Base-by-base conservation (phyloP, 2,797 vertebrate species). In the Cygnus olor region DNA sequence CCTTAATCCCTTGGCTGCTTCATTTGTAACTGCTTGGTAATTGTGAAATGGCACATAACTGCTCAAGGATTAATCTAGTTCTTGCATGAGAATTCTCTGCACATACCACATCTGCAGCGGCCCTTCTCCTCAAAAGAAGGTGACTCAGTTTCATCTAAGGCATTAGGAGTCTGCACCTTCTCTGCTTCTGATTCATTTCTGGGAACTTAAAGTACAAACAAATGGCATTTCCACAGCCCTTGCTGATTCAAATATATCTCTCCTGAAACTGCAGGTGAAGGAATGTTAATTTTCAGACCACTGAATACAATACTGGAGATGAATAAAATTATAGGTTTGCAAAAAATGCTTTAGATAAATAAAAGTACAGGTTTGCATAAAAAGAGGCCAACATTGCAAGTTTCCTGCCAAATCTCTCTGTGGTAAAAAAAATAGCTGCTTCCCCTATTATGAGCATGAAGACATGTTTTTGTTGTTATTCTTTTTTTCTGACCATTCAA, bases 11-110 rank as follows among this genome's bases (percentile, higher is more conserved):
- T 74, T 57, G 63, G 82, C 81, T 77, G 84, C 84, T 95, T 88
- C 71, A 94, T 96, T 97, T 98, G 81, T 88, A 96, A 95, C 90
- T 95, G 71, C 79, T 93, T 92, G 90, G 91, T 96, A 95, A 93
- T 94, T 97, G 78, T 88, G 81, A 96, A 96, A 89, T 51, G 54
- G 94, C 80, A 85, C 90, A 91, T 95, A 95, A 94, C 81, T 89
- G 83, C 76, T 89, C 60, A 95, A 88, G 77, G 95, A 95, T 95
- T 94, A 91, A 94, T 97, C 97, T 74, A 76, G 81, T 69, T 94
- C 57, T 76, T 95, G 51, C 22, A 71, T 58, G 65, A 93, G 57
- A 88, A 95, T 93, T 85, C 92, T 94, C 54, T 9, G 85, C 83
- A 91, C 88, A 95, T 54, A 88, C 44, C 34, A 71, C 44, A 94